Conservation (phyloP, 2,797 vertebrate species). For the Gymnoscopelus braueri region DNA sequence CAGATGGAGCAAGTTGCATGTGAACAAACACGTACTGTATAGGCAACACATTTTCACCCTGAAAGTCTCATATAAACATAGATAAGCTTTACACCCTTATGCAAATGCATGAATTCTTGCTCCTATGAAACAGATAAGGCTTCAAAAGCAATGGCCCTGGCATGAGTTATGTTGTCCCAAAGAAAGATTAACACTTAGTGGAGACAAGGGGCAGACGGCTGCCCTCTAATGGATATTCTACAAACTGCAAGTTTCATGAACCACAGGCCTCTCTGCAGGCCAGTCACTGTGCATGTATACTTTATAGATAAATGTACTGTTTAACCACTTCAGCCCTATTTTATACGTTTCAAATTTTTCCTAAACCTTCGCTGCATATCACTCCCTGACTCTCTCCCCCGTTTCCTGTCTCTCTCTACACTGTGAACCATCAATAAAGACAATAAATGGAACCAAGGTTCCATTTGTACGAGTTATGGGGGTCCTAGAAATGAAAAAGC, state of each 20-base stretch:
- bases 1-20: constrained; percentile 41
- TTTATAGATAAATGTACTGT: no score
- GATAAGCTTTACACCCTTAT: constrained; percentile 38
- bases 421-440: no score
- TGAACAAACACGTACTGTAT: constrained; percentile 59
- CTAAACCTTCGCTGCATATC: no score
- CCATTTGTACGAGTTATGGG: no score
- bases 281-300: no score
- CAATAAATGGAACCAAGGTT: no score
- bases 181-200: background rate
- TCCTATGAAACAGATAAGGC: constrained; percentile 23
- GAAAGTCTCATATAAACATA: constrained; percentile 43
- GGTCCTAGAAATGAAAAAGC: no score
- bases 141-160: constrained; percentile 22
- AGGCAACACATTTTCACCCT: constrained; percentile 50
- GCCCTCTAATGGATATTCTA: constrained; percentile 41
- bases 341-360: no score
- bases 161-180: background rate
- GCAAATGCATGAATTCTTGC: constrained; percentile 30
- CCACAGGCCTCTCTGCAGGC: no score
- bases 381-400: no score
- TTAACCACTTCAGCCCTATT: no score
- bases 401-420: no score
- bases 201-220: constrained; percentile 1
- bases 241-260: constrained; percentile 37